A percentile compares a stretch with the other conserved stretches of the same genome.
phyloP scores from a whole-genome alignment of 2,888 invertebrate genomes.

The Tillus elongatus region DNA sequence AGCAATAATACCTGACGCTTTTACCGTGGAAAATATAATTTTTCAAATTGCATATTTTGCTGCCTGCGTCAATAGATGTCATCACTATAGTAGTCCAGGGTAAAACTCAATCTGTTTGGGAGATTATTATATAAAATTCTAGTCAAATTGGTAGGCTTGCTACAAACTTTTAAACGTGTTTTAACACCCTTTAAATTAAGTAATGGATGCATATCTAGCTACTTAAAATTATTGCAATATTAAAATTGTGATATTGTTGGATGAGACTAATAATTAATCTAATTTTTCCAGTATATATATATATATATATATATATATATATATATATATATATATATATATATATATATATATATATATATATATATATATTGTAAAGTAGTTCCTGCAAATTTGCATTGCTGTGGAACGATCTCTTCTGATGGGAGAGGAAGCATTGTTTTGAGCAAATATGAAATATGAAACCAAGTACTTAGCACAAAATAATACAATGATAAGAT shows the following conservation, averaged over 20 bases:
- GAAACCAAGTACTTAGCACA: slow-evolving; percentile 39
- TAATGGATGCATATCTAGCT: slow-evolving; percentile 41
- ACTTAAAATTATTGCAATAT: slow-evolving; percentile 42
- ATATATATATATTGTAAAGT: slow-evolving; percentile 38
- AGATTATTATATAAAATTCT: slow-evolving; percentile 10
- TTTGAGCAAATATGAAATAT: too few species aligned
- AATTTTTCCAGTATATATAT: slow-evolving; percentile 38
- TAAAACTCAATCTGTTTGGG: too few species aligned
- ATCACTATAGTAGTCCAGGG: too few species aligned
- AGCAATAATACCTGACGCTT: too few species aligned
- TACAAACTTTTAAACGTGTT: slow-evolving; percentile 16
- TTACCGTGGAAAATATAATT: too few species aligned
- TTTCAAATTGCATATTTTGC: too few species aligned
- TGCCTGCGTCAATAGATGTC: too few species aligned
- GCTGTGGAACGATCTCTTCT: background rate
- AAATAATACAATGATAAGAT: slow-evolving; percentile 31
- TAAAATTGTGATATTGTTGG: slow-evolving; percentile 43
- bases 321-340: too few species aligned
- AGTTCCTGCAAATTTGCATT: slow-evolving; percentile 32
- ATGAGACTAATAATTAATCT: slow-evolving; percentile 41
- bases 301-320: too few species aligned
- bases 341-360: too few species aligned
- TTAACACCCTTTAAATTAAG: slow-evolving; percentile 23
- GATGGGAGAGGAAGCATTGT: too few species aligned
- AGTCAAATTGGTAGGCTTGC: slow-evolving; percentile 21